These are phyloP conservation scores for Oostethus manadensis DNA, from an alignment of 2,113 vertebrate genomes.

Conservation along the genomic window DNA sequence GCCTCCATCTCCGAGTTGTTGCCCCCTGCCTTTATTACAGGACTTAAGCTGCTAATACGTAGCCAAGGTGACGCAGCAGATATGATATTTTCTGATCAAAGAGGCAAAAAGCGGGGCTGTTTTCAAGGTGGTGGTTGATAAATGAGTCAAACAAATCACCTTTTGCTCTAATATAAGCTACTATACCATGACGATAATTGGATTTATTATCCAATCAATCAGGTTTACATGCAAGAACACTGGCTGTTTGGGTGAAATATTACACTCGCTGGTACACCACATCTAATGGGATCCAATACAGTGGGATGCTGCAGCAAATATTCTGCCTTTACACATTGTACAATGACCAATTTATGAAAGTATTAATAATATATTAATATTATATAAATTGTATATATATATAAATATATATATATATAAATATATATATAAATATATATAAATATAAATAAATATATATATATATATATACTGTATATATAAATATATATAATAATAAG, in stretches of 20 bases:
- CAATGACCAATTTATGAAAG: no score
- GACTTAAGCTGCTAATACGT: constrained; percentile 13
- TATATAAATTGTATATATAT: no score
- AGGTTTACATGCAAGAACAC: constrained; percentile 8
- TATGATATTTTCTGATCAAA: constrained; percentile 53
- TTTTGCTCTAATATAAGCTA: constrained; percentile 16
- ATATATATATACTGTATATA: no score
- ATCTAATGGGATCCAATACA: no score
- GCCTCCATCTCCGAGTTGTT: constrained; percentile 58
- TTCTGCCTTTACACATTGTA: no score
- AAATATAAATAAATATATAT: no score
- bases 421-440: no score
- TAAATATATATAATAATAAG: no score
- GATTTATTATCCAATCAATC: constrained; percentile 11
- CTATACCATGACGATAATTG: constrained; percentile 14
- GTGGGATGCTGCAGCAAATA: no score
- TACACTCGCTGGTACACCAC: neutral
- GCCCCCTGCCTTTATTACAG: constrained; percentile 49
- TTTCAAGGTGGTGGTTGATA: constrained; percentile 35
- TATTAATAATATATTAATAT: no score
- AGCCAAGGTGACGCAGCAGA: constrained; percentile 59
- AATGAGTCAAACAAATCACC: constrained; percentile 33
- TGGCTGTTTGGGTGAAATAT: constrained; percentile 14
- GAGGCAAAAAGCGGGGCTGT: constrained; percentile 36
- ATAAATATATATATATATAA: no score